Base-by-base conservation (phyloP, 2,797 vertebrate species). In the Iguana delicatissima region DNA sequence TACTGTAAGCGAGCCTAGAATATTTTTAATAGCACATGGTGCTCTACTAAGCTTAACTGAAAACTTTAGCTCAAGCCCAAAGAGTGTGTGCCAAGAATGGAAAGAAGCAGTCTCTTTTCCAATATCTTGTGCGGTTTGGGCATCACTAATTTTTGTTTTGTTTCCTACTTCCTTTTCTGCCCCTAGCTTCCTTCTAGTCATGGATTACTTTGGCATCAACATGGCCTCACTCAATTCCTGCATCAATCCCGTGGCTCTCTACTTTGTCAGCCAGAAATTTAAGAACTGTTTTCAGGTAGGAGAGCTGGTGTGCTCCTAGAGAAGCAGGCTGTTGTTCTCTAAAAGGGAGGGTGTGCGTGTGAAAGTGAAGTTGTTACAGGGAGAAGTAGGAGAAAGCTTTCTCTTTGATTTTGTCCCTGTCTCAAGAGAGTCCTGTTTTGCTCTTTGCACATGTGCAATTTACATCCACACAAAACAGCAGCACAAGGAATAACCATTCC, bases 171-270 rank as follows among this genome's bases (percentile, higher is more conserved):
- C 88, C 29, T 42, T n/a, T 79, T 91, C 74, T 80, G 0, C 18
- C 52, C 29, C 80, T 94, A 99, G 98, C 92, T 98, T 99, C 96
- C 98, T 99, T 89, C 96, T 98, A 18, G 98, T 98, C 96, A 98
- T 99, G 97, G 98, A 99, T 96, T 98, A 99, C 95, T 98, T 98
- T 0, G 98, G 98, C 69, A 99, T 99, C 96, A 99, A 98, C 97
- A 98, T 99, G 98, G 98, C 98, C 85, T 98, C 98, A 7, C 95
- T 99, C 89, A 99, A 98, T 96, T 98, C 98, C 96, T 99, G 98
- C 96, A 99, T 99, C 93, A 99, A 99, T 93, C 98, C 98, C 0
- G 98, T 99, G 91, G 98, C 98, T 50, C 98, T 99, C 90, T 99
- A 99, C 96, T 99, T 98, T 0, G 98, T 98, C 94, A 99, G 98